Evolutionary conservation across 2,888 invertebrate species (phyloP).

Genomic region (Scelioninae gen. 2): DNA sequence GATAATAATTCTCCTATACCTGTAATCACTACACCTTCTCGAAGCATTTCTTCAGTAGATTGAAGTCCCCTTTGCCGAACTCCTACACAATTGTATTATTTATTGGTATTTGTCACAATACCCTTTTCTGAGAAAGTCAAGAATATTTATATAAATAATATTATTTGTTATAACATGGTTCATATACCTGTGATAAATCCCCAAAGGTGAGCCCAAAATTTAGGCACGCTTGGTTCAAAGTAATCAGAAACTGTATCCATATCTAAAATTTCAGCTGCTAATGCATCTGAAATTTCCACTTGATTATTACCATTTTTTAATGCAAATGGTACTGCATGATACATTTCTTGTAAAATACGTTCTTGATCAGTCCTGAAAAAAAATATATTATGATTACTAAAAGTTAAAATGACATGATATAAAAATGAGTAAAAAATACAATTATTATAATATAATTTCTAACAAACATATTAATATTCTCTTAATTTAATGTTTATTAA

Average conservation of each 20-base stretch:
- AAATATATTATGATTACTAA: too few relatives aligned
- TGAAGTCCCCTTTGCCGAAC: constrained; percentile 89
- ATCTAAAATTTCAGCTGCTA: constrained; percentile 84
- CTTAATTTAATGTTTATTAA: too few relatives aligned
- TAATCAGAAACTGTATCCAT: constrained; percentile 89
- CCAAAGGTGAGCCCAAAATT: constrained; percentile 87
- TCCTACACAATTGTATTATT: constrained; percentile 75
- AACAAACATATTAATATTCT: too few relatives aligned
- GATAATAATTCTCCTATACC: constrained; percentile 85
- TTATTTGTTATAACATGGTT: too few relatives aligned
- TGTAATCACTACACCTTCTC: constrained; percentile 88
- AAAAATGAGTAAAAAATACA: constrained; percentile 6
- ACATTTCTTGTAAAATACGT: constrained; percentile 85
- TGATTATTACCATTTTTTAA: constrained; percentile 79
- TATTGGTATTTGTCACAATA: too few relatives aligned
- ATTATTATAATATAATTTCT: too few relatives aligned
- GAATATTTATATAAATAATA: too few relatives aligned
- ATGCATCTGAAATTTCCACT: constrained; percentile 86
- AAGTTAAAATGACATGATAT: too few relatives aligned
- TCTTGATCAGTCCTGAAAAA: constrained; percentile 83
- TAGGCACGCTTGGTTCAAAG: constrained; percentile 86
- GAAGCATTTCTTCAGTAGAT: constrained; percentile 90
- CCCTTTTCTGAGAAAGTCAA: too few relatives aligned
- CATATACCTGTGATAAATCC: constrained; percentile 86
- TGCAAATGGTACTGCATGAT: constrained; percentile 88